Evolutionary conservation across 1,140 invertebrate genomes (phyloP), one percentile per base, ranked within the genome.

Genomic region (Papilio helenus): DNA sequence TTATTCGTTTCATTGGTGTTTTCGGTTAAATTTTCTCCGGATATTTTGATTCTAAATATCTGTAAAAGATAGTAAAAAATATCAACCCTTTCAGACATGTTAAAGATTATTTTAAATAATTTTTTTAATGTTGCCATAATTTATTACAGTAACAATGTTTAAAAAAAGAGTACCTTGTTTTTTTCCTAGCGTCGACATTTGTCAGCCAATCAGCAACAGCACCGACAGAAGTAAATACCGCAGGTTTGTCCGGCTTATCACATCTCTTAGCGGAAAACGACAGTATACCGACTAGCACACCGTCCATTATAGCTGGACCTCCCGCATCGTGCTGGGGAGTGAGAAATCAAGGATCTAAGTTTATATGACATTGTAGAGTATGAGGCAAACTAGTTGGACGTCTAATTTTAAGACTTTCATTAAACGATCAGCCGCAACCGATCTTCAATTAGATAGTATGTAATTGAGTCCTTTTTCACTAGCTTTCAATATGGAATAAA

Each of bases 211-310:
- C 58, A 0, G 84, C 80, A 3, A 90, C 82, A 0, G 84, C 79
- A 0, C 89, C 90, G 1, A 91, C 85, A 3, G 81, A 82, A 1
- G 91, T 88, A 84, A 94, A 94, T 8, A 94, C 92, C 0, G 91
- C 92, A 0, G 91, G 92, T 77, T 92, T 88, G 82, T 94, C 91
- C 0, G 83, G 81, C 5, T 82, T 68, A 79, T 93, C 91, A 71
- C 92, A 94, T 14, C 91, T 86, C 26, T 89, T 90, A 7, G 90
- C 85, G 0, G 91, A 91, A 79, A 94, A 94, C 0, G 92, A 92
- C 12, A 94, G 85, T 26, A 92, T 87, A 4, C 92, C 92, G 0
- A 90, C 80, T 46, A 93, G 51, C 1, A 76, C 1, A 0, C 88
- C 88, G 49, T 92, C 86, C 82, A 89, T 79, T n/a, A 93, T 83